Percentiles rank a stretch among this genome's conserved stretches.
Evolutionary conservation across 2,888 invertebrate species (phyloP).

Genomic region (Tinea pellionella): DNA sequence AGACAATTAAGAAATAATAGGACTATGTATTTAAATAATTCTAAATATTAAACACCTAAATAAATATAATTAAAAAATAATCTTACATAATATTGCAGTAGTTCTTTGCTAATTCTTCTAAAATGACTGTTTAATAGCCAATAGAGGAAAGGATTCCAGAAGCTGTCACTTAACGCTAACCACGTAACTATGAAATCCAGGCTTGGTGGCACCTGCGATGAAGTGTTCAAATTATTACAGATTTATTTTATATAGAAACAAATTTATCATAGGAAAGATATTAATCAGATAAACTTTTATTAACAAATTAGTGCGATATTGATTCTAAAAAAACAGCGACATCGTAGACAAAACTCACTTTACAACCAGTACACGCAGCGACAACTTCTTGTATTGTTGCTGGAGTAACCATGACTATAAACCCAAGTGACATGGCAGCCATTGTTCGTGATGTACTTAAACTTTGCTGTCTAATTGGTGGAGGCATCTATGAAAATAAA

Average conservation of each 20-base stretch:
- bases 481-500: conserved; percentile 33
- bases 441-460: conserved; percentile 87
- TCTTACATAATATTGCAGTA: conserved; percentile 80
- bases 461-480: conserved; percentile 75
- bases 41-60: too few relatives aligned
- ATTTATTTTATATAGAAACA: too few relatives aligned
- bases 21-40: too few relatives aligned
- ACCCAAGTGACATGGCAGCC: conserved; percentile 92
- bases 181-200: conserved; percentile 88
- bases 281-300: too few relatives aligned
- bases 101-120: conserved; percentile 80
- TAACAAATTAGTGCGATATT: too few relatives aligned
- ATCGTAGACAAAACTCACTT: too few relatives aligned
- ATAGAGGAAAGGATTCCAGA: conserved; percentile 91
- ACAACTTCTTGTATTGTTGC: conserved; percentile 93
- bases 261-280: too few relatives aligned
- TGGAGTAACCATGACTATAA: conserved; percentile 91
- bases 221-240: too few relatives aligned
- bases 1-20: too few relatives aligned
- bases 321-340: too few relatives aligned
- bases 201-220: conserved; percentile 76
- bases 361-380: conserved; percentile 88
- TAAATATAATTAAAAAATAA: too few relatives aligned
- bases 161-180: conserved; percentile 88
- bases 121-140: conserved; percentile 90